phyloP scores from a whole-genome alignment of 2,888 invertebrate species.

The Xestia ashworthii region DNA sequence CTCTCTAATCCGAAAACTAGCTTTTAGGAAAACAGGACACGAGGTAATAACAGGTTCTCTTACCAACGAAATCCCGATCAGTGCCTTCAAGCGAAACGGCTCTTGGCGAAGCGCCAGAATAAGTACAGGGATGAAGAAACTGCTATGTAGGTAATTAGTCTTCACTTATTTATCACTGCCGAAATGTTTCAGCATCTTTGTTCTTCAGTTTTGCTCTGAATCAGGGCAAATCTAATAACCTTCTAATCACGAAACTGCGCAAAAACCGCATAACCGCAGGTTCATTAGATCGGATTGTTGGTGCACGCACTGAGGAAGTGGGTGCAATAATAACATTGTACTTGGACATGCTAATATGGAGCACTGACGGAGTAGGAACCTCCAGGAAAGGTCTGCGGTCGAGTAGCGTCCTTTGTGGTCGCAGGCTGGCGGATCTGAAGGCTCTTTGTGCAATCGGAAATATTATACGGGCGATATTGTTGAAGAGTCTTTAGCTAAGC shows the following conservation, averaged over 20 bases:
- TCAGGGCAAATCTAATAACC: slow-evolving; percentile 34
- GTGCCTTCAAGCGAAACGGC: slow-evolving; percentile 35
- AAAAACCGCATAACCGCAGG: slow-evolving; percentile 43
- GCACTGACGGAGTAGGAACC: slow-evolving; percentile 46
- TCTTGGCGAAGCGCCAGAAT: slow-evolving; percentile 49
- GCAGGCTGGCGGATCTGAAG: slow-evolving; percentile 14
- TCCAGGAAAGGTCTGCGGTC: slow-evolving; percentile 48
- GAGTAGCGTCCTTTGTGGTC: slow-evolving; percentile 51
- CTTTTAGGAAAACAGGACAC: slow-evolving; percentile 21
- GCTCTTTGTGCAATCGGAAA: slow-evolving; percentile 37
- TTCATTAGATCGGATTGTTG: slow-evolving; percentile 56
- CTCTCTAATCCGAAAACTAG: slow-evolving; percentile 1
- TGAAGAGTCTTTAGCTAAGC: neutral
- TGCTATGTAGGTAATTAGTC: slow-evolving; percentile 43
- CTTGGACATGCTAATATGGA: slow-evolving; percentile 53
- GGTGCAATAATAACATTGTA: slow-evolving; percentile 44
- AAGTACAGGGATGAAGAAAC: slow-evolving; percentile 28
- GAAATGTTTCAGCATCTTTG: slow-evolving; percentile 28
- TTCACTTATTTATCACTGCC: slow-evolving; percentile 45
- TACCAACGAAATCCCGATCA: slow-evolving; percentile 47
- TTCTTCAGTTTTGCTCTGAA: slow-evolving; percentile 11
- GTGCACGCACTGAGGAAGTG: slow-evolving; percentile 52
- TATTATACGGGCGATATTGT: slow-evolving; percentile 17
- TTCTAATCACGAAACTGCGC: slow-evolving; percentile 17
- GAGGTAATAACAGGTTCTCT: slow-evolving; percentile 20